Evolutionary conservation across 2,113 vertebrate genomes (phyloP), one percentile per base, ranked within the genome.

Genomic region (Scomber scombrus): DNA sequence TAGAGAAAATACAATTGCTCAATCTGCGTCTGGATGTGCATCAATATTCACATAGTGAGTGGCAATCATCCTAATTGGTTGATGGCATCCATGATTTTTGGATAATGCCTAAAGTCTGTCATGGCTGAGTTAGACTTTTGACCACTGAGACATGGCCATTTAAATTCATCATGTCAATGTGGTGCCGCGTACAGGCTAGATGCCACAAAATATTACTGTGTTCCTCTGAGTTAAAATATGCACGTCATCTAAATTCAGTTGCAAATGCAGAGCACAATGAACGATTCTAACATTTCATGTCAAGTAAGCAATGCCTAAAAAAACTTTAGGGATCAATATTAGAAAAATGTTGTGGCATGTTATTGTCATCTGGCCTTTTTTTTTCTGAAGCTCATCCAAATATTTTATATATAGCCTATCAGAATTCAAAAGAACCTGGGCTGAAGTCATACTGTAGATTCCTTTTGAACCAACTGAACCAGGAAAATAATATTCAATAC

Each of bases 21-120:
- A 64, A 61, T 79, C 26, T 71, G 47, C 55, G 56, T 67, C 26
- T 77, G 23, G 72, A 60, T 79, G 16, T 29, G 13, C 75, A 69
- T 69, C 18, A 67, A 54, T 72, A 75, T 23, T 54, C 15, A 57
- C 46, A 69, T 3, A 14, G 16, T 47, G 43, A 72, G 56, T 70
- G 52, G 43, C 11, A 57, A 6, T 45, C 46, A 47, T 49, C 52
- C 13, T 65, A 46, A 67, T 56, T 71, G 55, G 23, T 14, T 54
- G 31, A 58, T 54, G 7, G 21, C 29, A 58, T 31, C 9, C 40
- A 45, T 52, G 11, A 1, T 69, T 75, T 58, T 72, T 69, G 11
- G 31, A 15, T 15, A 52, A 58, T 12, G 13, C 12, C 10, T 60
- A 62, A 78, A 47, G 73, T 11, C 21, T 47, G 19, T 56, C 29